These are phyloP conservation scores for Dromiciops gliroides DNA, from an alignment of 2,113 vertebrate genomes.

Conservation along the genomic window DNA sequence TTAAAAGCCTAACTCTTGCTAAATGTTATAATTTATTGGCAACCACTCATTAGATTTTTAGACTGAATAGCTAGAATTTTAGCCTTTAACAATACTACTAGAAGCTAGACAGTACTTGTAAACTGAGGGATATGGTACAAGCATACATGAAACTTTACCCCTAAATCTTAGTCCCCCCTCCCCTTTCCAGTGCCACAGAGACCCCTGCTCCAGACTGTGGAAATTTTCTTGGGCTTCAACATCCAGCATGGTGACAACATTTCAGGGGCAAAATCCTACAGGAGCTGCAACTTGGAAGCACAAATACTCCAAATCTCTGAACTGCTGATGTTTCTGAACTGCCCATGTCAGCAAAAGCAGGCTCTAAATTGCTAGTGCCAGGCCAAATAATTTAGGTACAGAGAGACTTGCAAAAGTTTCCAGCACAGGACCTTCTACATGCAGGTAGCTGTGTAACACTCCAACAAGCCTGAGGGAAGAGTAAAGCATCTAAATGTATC, in stretches of 20 bases:
- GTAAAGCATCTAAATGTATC: not conserved
- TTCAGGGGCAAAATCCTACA: not conserved
- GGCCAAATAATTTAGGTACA: not conserved
- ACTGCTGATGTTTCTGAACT: not conserved
- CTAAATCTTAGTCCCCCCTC: not conserved
- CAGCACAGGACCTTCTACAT: not conserved
- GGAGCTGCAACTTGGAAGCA: not conserved
- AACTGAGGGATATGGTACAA: not conserved
- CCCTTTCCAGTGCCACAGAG: not conserved
- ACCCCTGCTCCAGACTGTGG: not conserved
- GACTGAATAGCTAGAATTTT: no score
- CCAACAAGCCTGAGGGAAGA: not conserved
- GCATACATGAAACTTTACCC: not conserved
- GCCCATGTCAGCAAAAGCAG: not conserved
- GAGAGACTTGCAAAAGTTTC: not conserved
- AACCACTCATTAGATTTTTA: no score
- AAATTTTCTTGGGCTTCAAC: not conserved
- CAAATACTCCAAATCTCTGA: not conserved
- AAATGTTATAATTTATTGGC: no score
- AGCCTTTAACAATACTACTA: no score
- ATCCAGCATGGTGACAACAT: not conserved
- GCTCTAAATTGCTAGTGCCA: not conserved
- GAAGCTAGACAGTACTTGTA: not conserved
- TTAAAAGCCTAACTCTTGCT: no score
- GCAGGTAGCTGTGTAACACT: not conserved